A percentile compares a stretch with the other conserved stretches of the same genome.
Conservation (phyloP, 2,113 vertebrate species). For the Ranitomeya imitator region DNA sequence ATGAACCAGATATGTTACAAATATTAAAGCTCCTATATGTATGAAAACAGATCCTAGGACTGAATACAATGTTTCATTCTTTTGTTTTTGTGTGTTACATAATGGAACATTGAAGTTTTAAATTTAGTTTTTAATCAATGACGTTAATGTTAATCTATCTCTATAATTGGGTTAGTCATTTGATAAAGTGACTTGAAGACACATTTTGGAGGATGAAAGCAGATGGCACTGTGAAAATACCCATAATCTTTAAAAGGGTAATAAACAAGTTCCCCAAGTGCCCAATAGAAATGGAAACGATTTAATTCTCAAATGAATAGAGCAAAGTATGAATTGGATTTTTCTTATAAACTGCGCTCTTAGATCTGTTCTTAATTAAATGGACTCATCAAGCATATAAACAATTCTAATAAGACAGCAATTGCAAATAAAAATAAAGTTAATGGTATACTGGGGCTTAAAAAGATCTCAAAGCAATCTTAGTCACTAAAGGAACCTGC, state of each 20-base stretch:
- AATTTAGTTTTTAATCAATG: neutral
- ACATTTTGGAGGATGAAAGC: constrained; percentile 1
- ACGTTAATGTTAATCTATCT: neutral
- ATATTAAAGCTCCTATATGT: neutral
- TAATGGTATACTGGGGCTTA: neutral
- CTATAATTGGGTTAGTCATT: neutral
- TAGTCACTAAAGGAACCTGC: neutral
- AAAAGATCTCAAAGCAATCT: neutral
- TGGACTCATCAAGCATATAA: neutral
- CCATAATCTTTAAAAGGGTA: neutral
- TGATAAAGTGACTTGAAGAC: neutral
- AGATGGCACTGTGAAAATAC: neutral
- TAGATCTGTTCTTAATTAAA: constrained; percentile 7
- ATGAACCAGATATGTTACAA: neutral
- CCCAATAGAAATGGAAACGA: neutral
- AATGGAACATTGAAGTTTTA: neutral
- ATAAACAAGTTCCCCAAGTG: constrained; percentile 19
- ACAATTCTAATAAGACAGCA: constrained; percentile 17
- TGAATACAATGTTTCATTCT: neutral
- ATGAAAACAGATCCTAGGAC: neutral
- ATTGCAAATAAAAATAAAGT: neutral
- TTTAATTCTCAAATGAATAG: constrained; percentile 16
- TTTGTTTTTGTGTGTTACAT: neutral
- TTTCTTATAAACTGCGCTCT: neutral
- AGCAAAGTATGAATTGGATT: neutral